Evolutionary conservation across 2,113 vertebrate species (phyloP), one percentile per base, ranked within the genome.

Genomic region (Pangasianodon gigas): DNA sequence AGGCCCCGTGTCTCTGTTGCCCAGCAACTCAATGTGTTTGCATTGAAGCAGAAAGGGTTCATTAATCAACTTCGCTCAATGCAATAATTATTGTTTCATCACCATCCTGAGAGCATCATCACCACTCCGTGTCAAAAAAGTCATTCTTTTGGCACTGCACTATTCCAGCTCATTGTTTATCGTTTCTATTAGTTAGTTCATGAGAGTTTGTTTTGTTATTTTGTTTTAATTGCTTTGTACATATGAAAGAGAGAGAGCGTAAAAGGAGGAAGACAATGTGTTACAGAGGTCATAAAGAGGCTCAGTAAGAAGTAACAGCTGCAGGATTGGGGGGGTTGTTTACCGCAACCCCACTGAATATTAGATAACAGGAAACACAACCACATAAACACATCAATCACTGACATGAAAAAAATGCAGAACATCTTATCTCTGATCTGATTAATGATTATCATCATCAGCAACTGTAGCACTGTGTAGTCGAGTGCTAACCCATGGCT

Each of bases 1-100:
- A 90, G 91, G 91, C 71, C 91, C 91, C 80, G 6, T 65, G 67
- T 60, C 58, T 81, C 44, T 29, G 91, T 91, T 92, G 86, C 90
- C 52, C 32, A 56, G 91, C 85, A 91, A 88, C 88, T 21, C 62
- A 2, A 21, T 41, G 79, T 92, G 89, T 92, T 91, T 90, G 84
- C 75, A 62, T 74, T 32, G 37, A 79, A 87, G 85, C 83, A 86
- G 54, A 71, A 56, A 11, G 69, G 32, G 79, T 85, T 81, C 71
- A 65, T 46, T 84, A 62, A 74, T 86, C 83, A 84, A 58, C 71
- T 18, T 84, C 21, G 37, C 58, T 74, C 60, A 18, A 11, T 58
- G 87, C 3, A 56, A 75, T 87, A 52, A 74, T 87, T 90, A 86
- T 44, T 37, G 48, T 87, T 85, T 67, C 51, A 81, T 89, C 67